phyloP scores from a whole-genome alignment of 2,113 vertebrate species.

The Cyprinodon variegatus region DNA sequence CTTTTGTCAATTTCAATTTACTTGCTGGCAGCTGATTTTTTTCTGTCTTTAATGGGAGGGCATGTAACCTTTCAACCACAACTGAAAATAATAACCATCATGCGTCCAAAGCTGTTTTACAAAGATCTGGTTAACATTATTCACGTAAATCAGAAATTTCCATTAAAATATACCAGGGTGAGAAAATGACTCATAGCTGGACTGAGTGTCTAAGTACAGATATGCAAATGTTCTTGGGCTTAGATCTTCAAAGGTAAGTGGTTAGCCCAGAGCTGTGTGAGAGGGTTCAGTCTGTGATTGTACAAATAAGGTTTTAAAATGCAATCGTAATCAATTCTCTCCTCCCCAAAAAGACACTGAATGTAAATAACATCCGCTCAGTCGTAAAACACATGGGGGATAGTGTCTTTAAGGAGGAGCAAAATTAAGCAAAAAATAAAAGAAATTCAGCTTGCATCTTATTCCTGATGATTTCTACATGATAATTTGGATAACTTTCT shows the following conservation, averaged over 20 bases:
- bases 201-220: not conserved
- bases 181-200: slow-evolving; percentile 11
- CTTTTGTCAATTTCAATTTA: too few species aligned
- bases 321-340: slow-evolving; percentile 51
- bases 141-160: not conserved
- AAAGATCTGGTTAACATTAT: not conserved
- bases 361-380: slow-evolving; percentile 48
- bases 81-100: too few species aligned
- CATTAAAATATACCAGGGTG: not conserved
- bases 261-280: slow-evolving; percentile 17
- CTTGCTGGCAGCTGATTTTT: too few species aligned
- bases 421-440: slow-evolving; percentile 10
- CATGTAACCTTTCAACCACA: too few species aligned
- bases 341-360: slow-evolving; percentile 19
- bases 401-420: not conserved
- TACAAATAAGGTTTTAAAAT: slow-evolving; percentile 37
- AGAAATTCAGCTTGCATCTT: slow-evolving; percentile 16
- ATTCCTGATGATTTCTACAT: slow-evolving; percentile 50
- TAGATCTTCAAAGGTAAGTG: slow-evolving; percentile 44
- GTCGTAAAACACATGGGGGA: slow-evolving; percentile 31
- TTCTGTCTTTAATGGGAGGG: too few species aligned
- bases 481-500: slow-evolving; percentile 76
- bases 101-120: not conserved
- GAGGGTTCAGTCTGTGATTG: slow-evolving; percentile 23
- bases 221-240: slow-evolving; percentile 25